A percentile compares a stretch with the other conserved stretches of the same genome.
Evolutionary conservation across 2,113 vertebrate genomes (phyloP).

Genomic region (Herpetotheres cachinnans): DNA sequence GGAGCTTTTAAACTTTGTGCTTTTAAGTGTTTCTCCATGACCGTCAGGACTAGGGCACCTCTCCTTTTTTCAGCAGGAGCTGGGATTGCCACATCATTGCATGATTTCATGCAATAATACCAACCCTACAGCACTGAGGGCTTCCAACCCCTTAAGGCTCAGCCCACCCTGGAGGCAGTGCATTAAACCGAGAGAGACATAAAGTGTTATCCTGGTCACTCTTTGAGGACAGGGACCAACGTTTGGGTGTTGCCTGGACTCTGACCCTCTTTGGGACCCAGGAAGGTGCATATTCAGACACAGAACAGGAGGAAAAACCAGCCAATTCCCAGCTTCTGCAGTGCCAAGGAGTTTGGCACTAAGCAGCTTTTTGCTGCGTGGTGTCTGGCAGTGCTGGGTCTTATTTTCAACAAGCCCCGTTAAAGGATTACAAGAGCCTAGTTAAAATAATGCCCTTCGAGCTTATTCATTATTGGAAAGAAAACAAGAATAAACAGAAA

Average conservation of each 20-base stretch:
- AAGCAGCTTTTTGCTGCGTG: conserved; percentile 5
- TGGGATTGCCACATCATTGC: no score
- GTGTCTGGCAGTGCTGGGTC: conserved; percentile 20
- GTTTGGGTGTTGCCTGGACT: neutral
- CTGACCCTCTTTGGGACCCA: neutral
- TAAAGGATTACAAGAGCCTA: conserved; percentile 54
- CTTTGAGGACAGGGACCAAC: neutral
- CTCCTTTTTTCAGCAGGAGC: neutral
- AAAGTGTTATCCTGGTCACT: neutral
- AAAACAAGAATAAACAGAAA: conserved; percentile 30
- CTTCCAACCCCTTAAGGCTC: neutral
- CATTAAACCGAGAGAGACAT: neutral
- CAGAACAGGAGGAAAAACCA: neutral
- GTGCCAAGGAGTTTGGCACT: conserved; percentile 41
- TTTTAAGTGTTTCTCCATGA: neutral
- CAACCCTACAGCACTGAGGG: accelerated
- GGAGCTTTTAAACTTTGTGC: accelerated
- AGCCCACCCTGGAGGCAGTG: neutral
- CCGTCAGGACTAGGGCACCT: neutral
- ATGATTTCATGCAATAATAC: neutral
- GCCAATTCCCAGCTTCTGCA: neutral
- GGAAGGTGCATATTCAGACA: neutral
- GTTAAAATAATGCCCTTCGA: conserved; percentile 57
- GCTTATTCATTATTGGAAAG: conserved; percentile 18
- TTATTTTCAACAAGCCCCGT: conserved; percentile 26